phyloP scores from a whole-genome alignment of 1,140 invertebrate genomes.

The Solenopsis fugax region DNA sequence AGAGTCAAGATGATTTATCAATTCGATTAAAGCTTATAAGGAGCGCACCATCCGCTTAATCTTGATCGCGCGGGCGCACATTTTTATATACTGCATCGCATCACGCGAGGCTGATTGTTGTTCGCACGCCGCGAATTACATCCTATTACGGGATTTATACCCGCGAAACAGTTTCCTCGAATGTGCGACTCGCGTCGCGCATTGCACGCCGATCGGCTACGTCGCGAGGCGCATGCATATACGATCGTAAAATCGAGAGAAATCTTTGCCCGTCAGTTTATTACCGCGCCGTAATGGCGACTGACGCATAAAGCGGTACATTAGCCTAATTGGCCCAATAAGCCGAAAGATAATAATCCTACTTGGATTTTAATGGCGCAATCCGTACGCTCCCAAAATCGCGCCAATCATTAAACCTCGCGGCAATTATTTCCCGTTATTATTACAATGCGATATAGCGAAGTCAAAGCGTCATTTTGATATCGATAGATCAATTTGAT shows the following conservation, averaged over 20 bases:
- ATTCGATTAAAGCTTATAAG: conserved; percentile 83
- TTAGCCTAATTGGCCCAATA: conserved; percentile 52
- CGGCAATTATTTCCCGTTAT: conserved; percentile 33
- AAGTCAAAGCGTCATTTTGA: neutral
- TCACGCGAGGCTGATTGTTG: conserved; percentile 80
- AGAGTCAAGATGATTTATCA: conserved; percentile 80
- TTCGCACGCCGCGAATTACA: conserved; percentile 60
- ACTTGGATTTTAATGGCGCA: conserved; percentile 28
- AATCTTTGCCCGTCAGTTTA: conserved; percentile 36
- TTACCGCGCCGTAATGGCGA: conserved; percentile 2
- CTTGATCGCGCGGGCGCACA: conserved; percentile 76
- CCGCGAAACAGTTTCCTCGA: conserved; percentile 15
- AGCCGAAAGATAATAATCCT: conserved; percentile 41
- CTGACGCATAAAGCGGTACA: neutral
- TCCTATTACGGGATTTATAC: conserved; percentile 42
- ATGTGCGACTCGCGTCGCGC: neutral
- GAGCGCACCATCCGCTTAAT: conserved; percentile 78
- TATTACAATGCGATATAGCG: conserved; percentile 2
- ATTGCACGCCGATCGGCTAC: neutral
- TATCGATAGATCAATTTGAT: neutral
- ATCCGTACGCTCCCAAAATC: neutral
- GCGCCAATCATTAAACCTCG: conserved; percentile 33
- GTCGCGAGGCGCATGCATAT: neutral
- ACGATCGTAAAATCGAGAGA: conserved; percentile 41
- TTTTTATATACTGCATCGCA: conserved; percentile 81